Base-by-base conservation (phyloP, 64 coral and sea anemone species). In the Astreopora myriophthalma region DNA sequence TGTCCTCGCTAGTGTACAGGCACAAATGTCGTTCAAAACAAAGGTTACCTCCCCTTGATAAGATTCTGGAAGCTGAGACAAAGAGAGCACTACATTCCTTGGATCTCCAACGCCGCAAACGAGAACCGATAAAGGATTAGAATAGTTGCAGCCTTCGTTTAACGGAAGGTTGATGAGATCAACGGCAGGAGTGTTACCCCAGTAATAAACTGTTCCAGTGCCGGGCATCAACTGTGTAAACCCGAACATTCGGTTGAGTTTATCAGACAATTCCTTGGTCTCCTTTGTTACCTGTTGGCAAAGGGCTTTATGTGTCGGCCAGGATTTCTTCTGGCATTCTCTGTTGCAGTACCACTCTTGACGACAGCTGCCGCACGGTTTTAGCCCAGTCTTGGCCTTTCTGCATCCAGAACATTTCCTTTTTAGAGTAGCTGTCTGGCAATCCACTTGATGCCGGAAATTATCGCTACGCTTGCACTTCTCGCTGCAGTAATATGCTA, bases 91-190 rank as follows among this genome's bases (percentile, higher is more conserved):
- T 1, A 93, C 61, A 32, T 93, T 67, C 13, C 91, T 46, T 1
- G 83, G 83, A 8, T 93, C 91, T 14, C 91, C 91, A n/a, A 88
- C 91, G 10, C 91, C 91, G 65, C 91, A 93, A 8, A 77, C 52
- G 9, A 93, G 65, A 24, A 79, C 34, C 8, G 48, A 49, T 2
- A 93, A 48, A 12, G 91, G 91, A 5, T 80, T 52, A 2, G 24
- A 35, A 63, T 87, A 86, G 2, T 65, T 20, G 1, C 3, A 10
- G n/a, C 91, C 84, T 80, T 93, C 91, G 61, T 93, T 93, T 61
- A 93, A n/a, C 17, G 83, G 32, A 9, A 87, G 38, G 3, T 93
- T 93, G 6, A 93, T 38, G 5, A 93, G 22, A 51, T 93, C 84
- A 14, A 68, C 25, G 6, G 84, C 91, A 8, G 91, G 84, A 14